Conservation (phyloP, 2,797 vertebrate genomes). For the Sebastes iracundus region DNA sequence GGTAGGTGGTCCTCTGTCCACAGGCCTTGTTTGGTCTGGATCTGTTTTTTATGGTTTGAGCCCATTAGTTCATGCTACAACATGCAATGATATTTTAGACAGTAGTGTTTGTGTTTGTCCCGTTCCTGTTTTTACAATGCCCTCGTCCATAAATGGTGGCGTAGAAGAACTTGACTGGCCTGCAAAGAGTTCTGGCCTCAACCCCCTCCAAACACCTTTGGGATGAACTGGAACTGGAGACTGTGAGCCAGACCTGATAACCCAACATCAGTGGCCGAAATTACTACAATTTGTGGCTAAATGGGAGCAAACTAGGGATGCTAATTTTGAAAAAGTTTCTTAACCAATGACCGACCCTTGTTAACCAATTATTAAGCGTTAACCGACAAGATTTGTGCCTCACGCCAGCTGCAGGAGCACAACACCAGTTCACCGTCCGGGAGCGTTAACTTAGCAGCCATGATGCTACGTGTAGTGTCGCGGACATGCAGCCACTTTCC, state of each 20-base stretch:
- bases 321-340: too few relatives aligned
- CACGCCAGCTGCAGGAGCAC: too few relatives aligned
- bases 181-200: neutral
- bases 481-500: too few relatives aligned
- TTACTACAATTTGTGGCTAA: neutral
- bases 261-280: neutral
- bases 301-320: neutral
- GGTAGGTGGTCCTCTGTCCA: neutral
- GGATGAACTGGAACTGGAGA: neutral
- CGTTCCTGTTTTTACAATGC: neutral
- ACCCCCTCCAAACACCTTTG: neutral
- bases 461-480: too few relatives aligned
- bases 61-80: neutral
- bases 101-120: neutral
- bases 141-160: neutral
- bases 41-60: neutral
- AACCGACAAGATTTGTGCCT: too few relatives aligned
- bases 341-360: too few relatives aligned
- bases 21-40: neutral
- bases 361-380: too few relatives aligned
- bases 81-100: neutral
- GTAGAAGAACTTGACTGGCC: neutral
- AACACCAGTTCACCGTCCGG: fast-evolving
- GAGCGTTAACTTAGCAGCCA: too few relatives aligned
- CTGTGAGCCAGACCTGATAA: neutral